Evolutionary conservation across 2,888 invertebrate genomes (phyloP).

Genomic region (Eupeodes luniger): DNA sequence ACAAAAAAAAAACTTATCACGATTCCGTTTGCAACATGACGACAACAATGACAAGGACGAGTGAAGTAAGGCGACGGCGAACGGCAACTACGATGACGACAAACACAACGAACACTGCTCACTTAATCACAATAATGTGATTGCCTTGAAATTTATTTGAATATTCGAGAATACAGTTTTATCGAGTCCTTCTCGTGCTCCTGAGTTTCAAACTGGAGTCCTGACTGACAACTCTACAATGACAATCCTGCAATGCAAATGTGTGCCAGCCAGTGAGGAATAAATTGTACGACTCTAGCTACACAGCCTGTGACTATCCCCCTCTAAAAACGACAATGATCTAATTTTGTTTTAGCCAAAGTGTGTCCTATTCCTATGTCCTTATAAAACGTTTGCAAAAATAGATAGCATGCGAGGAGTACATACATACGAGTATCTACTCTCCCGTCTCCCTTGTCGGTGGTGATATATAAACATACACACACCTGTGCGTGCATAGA

Average conservation of each 20-base stretch:
- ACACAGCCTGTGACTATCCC: background rate
- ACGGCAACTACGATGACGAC: constrained; percentile 7
- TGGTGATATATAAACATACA: background rate
- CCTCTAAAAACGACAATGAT: background rate
- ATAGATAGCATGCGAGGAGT: background rate
- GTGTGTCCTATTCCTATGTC: constrained; percentile 7
- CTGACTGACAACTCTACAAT: background rate
- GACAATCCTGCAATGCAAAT: background rate
- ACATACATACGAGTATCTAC: too few relatives aligned
- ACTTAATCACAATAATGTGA: constrained; percentile 76
- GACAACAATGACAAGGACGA: constrained; percentile 62
- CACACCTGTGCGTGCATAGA: background rate
- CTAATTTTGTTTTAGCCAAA: constrained; percentile 14
- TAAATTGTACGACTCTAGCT: constrained; percentile 47
- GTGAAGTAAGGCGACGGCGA: background rate
- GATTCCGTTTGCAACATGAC: constrained; percentile 64
- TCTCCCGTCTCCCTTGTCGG: background rate
- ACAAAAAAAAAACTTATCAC: constrained; percentile 59
- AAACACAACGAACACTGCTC: constrained; percentile 63
- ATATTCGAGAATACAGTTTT: constrained; percentile 62
- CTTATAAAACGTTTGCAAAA: constrained; percentile 47
- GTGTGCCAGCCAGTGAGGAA: constrained; percentile 27
- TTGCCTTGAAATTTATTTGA: constrained; percentile 74
- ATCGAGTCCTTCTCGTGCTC: constrained; percentile 7
- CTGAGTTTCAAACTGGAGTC: constrained; percentile 1